phyloP scores from a whole-genome alignment of 1,140 invertebrate species.

The Drosophila murphyi region DNA sequence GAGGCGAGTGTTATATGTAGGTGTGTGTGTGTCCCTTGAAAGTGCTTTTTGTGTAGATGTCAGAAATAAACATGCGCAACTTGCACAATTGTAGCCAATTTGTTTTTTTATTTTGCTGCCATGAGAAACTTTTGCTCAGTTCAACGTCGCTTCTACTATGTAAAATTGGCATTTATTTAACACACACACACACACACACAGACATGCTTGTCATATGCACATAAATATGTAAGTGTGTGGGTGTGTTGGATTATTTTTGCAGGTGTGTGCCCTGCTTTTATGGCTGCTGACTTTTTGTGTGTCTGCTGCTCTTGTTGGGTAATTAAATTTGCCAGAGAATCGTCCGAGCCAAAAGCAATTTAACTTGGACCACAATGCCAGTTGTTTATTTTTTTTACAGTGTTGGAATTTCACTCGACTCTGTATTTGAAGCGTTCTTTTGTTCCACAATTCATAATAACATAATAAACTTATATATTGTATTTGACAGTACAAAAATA shows the following conservation, averaged over 20 bases:
- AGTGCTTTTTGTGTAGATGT: slow-evolving; percentile 49
- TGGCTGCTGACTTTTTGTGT: slow-evolving; percentile 20
- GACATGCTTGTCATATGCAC: not conserved
- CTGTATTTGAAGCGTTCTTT: not conserved
- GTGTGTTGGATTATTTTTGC: slow-evolving; percentile 1
- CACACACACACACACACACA: slow-evolving; percentile 28
- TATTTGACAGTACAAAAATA: not conserved
- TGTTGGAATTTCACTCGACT: not conserved
- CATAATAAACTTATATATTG: not conserved
- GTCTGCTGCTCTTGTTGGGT: slow-evolving; percentile 46
- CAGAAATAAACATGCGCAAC: slow-evolving; percentile 46
- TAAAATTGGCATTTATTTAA: slow-evolving; percentile 79
- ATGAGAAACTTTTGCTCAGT: slow-evolving; percentile 29
- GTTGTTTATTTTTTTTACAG: not conserved
- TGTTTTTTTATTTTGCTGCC: slow-evolving; percentile 22
- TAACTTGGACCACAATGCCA: not conserved
- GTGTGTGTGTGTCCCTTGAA: slow-evolving; percentile 7
- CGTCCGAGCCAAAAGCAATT: slow-evolving; percentile 12
- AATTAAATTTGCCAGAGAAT: slow-evolving; percentile 67
- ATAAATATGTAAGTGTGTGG: too few relatives aligned
- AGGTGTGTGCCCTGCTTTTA: slow-evolving; percentile 9
- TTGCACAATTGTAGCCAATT: slow-evolving; percentile 48
- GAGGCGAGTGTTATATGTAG: slow-evolving; percentile 14
- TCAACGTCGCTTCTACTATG: slow-evolving; percentile 18
- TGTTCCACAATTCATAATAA: not conserved